phyloP scores from a whole-genome alignment of 2,888 invertebrate species.

The Aphidius colemani region DNA sequence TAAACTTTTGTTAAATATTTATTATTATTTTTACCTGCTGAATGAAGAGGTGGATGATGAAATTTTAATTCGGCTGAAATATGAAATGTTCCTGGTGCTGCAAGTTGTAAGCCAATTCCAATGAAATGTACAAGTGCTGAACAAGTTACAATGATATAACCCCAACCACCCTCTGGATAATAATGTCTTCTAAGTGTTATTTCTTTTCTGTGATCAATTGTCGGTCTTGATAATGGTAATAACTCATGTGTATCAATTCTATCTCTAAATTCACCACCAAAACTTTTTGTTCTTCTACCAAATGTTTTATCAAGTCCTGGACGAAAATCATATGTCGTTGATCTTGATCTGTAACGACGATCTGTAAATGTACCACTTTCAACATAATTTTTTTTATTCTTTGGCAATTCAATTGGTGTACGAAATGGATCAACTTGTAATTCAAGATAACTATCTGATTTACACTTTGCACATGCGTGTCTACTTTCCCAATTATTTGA shows the following conservation, averaged over 20 bases:
- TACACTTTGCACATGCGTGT: constrained; percentile 48
- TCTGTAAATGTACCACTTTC: constrained; percentile 37
- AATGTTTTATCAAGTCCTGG: constrained; percentile 31
- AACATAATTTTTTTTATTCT: constrained; percentile 33
- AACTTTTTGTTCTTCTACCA: constrained; percentile 39
- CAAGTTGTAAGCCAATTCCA: constrained; percentile 75
- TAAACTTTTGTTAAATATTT: too few relatives aligned
- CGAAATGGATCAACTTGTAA: constrained; percentile 45
- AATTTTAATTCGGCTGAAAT: constrained; percentile 68
- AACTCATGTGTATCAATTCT: constrained; percentile 24
- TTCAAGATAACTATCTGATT: constrained; percentile 41
- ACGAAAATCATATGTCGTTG: constrained; percentile 37
- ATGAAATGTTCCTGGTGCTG: constrained; percentile 51
- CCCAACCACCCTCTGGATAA: constrained; percentile 89
- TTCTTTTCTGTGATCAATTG: constrained; percentile 45
- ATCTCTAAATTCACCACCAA: constrained; percentile 36
- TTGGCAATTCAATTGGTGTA: constrained; percentile 26
- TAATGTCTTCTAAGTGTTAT: constrained; percentile 70
- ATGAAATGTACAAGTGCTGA: constrained; percentile 76
- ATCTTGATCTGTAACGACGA: constrained; percentile 38
- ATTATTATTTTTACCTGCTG: constrained; percentile 65
- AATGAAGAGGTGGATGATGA: constrained; percentile 67
- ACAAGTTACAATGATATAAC: constrained; percentile 78
- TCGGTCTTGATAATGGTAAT: constrained; percentile 25
- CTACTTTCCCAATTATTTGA: constrained; percentile 25